These are phyloP conservation scores for Puffinus mauretanicus DNA, from an alignment of 2,113 vertebrate species.

Conservation along the genomic window DNA sequence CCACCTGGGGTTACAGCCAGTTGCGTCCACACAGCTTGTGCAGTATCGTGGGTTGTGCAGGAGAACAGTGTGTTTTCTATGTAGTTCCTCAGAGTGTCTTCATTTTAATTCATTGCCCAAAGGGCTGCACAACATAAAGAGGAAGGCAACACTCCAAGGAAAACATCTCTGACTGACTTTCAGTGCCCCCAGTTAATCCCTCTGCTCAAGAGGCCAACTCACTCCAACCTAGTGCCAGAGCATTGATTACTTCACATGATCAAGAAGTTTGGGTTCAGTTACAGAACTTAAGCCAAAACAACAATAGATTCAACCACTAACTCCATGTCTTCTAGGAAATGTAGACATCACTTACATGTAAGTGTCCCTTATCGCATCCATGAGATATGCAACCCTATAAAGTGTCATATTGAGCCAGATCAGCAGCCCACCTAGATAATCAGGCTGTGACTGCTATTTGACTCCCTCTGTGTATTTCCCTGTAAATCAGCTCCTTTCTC, in stretches of 20 bases:
- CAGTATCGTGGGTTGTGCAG: not conserved
- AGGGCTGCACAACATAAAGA: not conserved
- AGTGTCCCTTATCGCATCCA: not conserved
- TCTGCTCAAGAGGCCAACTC: not conserved
- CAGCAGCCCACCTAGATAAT: not conserved
- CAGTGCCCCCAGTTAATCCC: not conserved
- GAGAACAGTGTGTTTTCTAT: not conserved
- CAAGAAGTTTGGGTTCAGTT: not conserved
- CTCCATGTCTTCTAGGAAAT: not conserved
- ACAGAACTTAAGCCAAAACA: not conserved
- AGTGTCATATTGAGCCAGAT: not conserved
- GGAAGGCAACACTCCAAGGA: conserved; percentile 25
- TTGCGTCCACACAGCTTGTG: not conserved
- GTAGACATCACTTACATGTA: not conserved
- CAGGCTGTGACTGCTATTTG: not conserved
- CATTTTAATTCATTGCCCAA: not conserved
- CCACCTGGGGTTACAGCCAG: not conserved
- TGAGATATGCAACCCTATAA: not conserved
- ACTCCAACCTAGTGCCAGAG: not conserved
- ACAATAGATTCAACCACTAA: not conserved
- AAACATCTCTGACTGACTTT: not conserved
- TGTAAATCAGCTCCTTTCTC: not conserved
- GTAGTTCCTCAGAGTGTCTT: not conserved
- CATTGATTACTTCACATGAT: not conserved
- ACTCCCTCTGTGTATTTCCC: not conserved